Conservation (phyloP, 2,888 invertebrate genomes). For the Leptinotarsa rubiginosa region DNA sequence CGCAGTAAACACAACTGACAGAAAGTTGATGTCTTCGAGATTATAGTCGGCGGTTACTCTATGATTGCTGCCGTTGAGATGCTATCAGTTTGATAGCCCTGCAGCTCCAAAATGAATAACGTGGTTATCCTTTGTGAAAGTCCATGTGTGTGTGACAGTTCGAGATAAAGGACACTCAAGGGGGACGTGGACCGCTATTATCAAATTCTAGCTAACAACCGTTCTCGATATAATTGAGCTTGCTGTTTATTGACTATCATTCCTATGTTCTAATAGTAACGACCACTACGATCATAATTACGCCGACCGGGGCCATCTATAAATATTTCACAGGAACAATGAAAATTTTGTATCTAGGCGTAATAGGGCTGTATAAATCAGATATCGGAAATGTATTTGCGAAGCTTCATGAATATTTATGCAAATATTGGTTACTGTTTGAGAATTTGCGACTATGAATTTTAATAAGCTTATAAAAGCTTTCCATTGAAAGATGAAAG, state of each 20-base stretch:
- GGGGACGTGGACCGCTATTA: conserved; percentile 27
- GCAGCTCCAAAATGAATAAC: conserved; percentile 39
- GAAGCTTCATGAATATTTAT: conserved; percentile 33
- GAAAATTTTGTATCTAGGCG: conserved; percentile 34
- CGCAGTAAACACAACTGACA: conserved; percentile 17
- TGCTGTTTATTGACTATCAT: conserved; percentile 39
- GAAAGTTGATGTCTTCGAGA: conserved; percentile 7
- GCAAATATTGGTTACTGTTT: conserved; percentile 15
- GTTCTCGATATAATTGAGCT: conserved; percentile 38
- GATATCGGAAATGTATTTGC: conserved; percentile 31
- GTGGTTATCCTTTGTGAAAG: conserved; percentile 44
- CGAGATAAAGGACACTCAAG: conserved; percentile 48
- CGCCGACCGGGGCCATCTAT: conserved; percentile 26
- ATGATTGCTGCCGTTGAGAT: conserved; percentile 24
- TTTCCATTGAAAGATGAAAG: background rate
- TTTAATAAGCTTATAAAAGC: background rate
- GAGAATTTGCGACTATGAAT: conserved; percentile 3
- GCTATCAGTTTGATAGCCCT: conserved; percentile 31
- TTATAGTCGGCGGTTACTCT: conserved; percentile 7
- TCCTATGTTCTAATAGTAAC: conserved; percentile 35
- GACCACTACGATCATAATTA: conserved; percentile 38
- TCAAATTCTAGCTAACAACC: conserved; percentile 10
- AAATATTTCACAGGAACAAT: conserved; percentile 37
- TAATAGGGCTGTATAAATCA: conserved; percentile 35
- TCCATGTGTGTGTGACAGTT: conserved; percentile 51